Percentiles rank a stretch among this genome's conserved stretches.
phyloP scores from a whole-genome alignment of 2,113 vertebrate species.

The Hipposideros armiger region DNA sequence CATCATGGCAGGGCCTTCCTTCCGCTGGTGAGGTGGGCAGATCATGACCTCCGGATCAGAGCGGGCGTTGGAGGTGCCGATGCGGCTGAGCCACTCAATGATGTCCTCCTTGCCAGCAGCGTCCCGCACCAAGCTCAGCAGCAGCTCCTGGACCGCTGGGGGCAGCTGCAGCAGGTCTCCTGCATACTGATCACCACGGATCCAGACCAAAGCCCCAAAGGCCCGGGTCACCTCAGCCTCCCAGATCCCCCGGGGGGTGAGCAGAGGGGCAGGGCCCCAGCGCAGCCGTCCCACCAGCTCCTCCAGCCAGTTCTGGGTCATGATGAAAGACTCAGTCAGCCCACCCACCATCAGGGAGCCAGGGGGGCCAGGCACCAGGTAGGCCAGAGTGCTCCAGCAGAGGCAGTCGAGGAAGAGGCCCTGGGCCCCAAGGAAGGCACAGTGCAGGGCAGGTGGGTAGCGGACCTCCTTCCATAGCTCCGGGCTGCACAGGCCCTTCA shows the following conservation, averaged over 20 bases:
- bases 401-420: slow-evolving; percentile 93
- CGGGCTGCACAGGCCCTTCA: slow-evolving; percentile 91
- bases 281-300: slow-evolving; percentile 82
- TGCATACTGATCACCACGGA: slow-evolving; percentile 88
- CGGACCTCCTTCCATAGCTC: slow-evolving; percentile 90
- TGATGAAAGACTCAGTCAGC: slow-evolving; percentile 90
- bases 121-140: slow-evolving; percentile 88
- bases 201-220: slow-evolving; percentile 91
- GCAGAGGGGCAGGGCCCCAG: slow-evolving; percentile 76
- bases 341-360: slow-evolving; percentile 91
- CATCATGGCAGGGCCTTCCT: slow-evolving; percentile 1
- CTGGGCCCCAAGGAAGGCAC: slow-evolving; percentile 91
- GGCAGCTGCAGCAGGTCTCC: slow-evolving; percentile 89
- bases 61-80: background rate
- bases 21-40: slow-evolving; percentile 56
- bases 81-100: slow-evolving; percentile 71
- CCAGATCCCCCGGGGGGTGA: slow-evolving; percentile 58
- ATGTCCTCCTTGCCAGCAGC: slow-evolving; percentile 76
- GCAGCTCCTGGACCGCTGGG: slow-evolving; percentile 87
- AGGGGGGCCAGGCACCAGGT: slow-evolving; percentile 87
- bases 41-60: slow-evolving; percentile 60
- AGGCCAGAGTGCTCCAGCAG: slow-evolving; percentile 90
- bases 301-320: slow-evolving; percentile 90
- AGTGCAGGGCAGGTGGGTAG: slow-evolving; percentile 89
- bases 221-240: slow-evolving; percentile 75